phyloP scores from a whole-genome alignment of 2,797 vertebrate species.

The Dallia pectoralis region DNA sequence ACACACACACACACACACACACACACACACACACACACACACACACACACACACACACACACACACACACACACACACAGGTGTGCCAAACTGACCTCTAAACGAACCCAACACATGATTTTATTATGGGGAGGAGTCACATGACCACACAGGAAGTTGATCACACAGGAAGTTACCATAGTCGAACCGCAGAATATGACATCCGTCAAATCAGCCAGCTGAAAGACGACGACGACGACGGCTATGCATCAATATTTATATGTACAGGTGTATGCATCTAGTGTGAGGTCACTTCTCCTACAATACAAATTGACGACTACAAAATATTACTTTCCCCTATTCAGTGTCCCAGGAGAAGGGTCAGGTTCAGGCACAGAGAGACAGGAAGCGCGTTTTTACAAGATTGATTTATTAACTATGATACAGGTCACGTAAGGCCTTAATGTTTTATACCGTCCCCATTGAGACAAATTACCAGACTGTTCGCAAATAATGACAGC shows the following conservation, averaged over 20 bases:
- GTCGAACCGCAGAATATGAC: too few species aligned
- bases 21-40: slow-evolving; percentile 62
- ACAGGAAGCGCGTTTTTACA: slow-evolving; percentile 73
- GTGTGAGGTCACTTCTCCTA: not conserved
- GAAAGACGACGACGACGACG: not conserved
- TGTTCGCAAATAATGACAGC: slow-evolving; percentile 83
- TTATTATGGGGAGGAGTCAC: not conserved
- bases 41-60: slow-evolving; percentile 62
- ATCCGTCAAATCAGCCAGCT: not conserved
- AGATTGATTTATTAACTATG: slow-evolving; percentile 98
- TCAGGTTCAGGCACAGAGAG: slow-evolving; percentile 36
- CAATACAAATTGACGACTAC: not conserved
- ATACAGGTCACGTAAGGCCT: slow-evolving; percentile 95
- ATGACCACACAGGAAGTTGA: not conserved
- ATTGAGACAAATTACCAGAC: slow-evolving; percentile 89
- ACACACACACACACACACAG: slow-evolving; percentile 41
- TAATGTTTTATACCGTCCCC: slow-evolving; percentile 92
- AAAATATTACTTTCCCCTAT: not conserved
- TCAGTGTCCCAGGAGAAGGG: not conserved
- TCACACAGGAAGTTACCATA: too few species aligned
- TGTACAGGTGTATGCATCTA: not conserved
- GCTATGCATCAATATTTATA: not conserved
- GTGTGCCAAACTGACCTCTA: not conserved
- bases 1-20: slow-evolving; percentile 55
- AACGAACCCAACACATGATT: not conserved